These are phyloP conservation scores for Hemicrepidius hirtus DNA, from an alignment of 2,888 invertebrate genomes.

Conservation along the genomic window DNA sequence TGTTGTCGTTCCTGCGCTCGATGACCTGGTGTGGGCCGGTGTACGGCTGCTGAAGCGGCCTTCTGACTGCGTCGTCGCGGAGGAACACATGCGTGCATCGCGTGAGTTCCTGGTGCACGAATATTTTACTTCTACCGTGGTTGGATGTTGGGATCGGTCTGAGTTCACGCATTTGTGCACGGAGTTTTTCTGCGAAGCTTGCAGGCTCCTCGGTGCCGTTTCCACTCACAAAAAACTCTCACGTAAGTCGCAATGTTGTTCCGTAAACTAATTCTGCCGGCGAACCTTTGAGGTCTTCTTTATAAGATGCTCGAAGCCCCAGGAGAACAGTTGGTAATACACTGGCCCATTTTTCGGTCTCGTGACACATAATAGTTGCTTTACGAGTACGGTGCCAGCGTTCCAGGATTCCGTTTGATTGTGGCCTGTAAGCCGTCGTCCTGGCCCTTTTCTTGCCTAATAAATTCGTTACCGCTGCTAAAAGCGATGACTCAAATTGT, in stretches of 20 bases:
- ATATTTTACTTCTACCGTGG: not conserved
- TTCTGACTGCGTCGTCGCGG: not conserved
- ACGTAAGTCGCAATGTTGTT: too few relatives aligned
- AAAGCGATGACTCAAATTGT: slow-evolving; percentile 4
- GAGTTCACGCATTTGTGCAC: not conserved
- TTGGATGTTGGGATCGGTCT: not conserved
- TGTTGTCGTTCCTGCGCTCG: not conserved
- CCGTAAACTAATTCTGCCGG: too few relatives aligned
- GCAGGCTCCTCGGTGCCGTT: not conserved
- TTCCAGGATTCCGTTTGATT: slow-evolving; percentile 7
- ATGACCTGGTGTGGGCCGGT: not conserved
- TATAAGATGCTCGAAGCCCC: not conserved
- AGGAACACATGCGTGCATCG: slow-evolving; percentile 1
- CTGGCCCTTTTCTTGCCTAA: not conserved
- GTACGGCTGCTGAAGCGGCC: not conserved
- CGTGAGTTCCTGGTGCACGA: not conserved
- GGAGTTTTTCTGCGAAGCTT: not conserved
- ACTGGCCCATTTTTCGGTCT: not conserved
- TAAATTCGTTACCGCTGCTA: not conserved
- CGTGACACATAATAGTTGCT: not conserved
- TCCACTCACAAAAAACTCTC: not conserved
- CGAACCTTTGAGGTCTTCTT: too few relatives aligned
- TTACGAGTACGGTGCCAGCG: slow-evolving; percentile 3
- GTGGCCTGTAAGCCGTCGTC: slow-evolving; percentile 11
- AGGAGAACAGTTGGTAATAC: not conserved